Evolutionary conservation across 2,113 vertebrate species (phyloP).

Genomic region (Gavialis gangeticus): DNA sequence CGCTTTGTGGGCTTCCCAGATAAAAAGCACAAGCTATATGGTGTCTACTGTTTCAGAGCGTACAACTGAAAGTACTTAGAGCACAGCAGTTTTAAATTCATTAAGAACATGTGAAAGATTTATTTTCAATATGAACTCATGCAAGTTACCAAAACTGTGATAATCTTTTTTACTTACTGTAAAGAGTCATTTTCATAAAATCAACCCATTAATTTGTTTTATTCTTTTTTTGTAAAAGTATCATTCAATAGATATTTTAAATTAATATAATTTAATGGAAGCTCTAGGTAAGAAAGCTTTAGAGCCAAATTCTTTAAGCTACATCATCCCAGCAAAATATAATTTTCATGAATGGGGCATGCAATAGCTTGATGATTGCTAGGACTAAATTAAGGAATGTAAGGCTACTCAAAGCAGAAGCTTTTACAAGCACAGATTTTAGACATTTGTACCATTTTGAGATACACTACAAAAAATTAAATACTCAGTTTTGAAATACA

Average conservation of each 20-base stretch:
- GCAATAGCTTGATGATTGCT: conserved; percentile 74
- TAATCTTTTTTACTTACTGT: conserved; percentile 87
- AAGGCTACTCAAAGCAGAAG: conserved; percentile 80
- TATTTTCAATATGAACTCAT: conserved; percentile 82
- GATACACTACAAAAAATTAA: conserved; percentile 50
- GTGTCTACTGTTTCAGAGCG: conserved; percentile 92
- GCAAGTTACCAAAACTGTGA: conserved; percentile 91
- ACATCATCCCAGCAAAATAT: conserved; percentile 66
- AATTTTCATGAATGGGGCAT: conserved; percentile 75
- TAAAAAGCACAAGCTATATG: conserved; percentile 91
- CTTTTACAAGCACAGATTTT: conserved; percentile 81
- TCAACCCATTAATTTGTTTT: conserved; percentile 74
- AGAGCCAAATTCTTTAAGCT: conserved; percentile 67
- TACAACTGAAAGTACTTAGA: conserved; percentile 78
- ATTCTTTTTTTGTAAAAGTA: conserved; percentile 62
- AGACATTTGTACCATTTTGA: conserved; percentile 76
- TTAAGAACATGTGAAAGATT: conserved; percentile 80
- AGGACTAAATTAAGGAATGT: conserved; percentile 68
- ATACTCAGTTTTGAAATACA: conserved; percentile 60
- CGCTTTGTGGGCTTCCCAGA: conserved; percentile 93
- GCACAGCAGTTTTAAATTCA: conserved; percentile 29
- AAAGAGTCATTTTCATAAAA: conserved; percentile 81
- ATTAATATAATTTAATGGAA: conserved; percentile 87
- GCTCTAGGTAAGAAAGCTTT: conserved; percentile 69
- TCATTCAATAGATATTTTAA: conserved; percentile 86